A percentile compares a stretch with the other conserved stretches of the same genome.
Evolutionary conservation across 2,888 invertebrate species (phyloP).

Genomic region (Drosophila nr. medialis): DNA sequence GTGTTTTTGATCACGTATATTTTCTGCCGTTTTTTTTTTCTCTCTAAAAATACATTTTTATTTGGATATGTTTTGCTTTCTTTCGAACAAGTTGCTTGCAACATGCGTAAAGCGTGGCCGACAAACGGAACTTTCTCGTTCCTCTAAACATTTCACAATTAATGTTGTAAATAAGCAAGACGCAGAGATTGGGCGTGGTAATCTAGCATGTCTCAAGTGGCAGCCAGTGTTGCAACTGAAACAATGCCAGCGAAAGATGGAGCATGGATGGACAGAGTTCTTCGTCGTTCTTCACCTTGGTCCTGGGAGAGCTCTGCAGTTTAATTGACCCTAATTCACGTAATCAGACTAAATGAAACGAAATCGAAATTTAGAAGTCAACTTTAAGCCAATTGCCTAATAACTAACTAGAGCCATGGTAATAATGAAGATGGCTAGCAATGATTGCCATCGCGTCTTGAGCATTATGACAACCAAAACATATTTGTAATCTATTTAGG

Average conservation of each 20-base stretch:
- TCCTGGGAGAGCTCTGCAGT: constrained; percentile 13
- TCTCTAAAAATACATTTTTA: constrained; percentile 51
- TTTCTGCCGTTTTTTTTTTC: constrained; percentile 5
- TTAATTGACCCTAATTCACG: constrained; percentile 71
- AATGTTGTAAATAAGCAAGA: constrained; percentile 43
- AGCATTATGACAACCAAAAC: constrained; percentile 48
- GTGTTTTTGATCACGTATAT: constrained; percentile 64
- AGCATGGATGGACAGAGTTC: not conserved
- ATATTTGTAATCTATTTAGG: constrained; percentile 71
- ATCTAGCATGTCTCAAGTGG: constrained; percentile 42
- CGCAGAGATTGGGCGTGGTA: constrained; percentile 23
- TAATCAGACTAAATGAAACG: constrained; percentile 9
- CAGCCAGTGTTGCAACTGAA: constrained; percentile 15
- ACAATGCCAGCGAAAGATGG: no score
- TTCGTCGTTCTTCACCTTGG: not conserved
- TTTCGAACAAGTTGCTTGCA: constrained; percentile 52
- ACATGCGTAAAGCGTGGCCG: constrained; percentile 28
- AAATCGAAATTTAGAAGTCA: constrained; percentile 50
- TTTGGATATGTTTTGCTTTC: constrained; percentile 50
- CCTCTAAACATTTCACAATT: constrained; percentile 61
- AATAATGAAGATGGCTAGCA: not conserved
- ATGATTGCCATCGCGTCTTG: constrained; percentile 8
- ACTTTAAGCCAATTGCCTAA: constrained; percentile 30
- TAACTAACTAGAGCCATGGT: not conserved
- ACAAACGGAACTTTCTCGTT: constrained; percentile 53